Percentiles rank a stretch among this genome's conserved stretches.
phyloP scores from a whole-genome alignment of 2,113 vertebrate species.

The Blennius ocellaris region DNA sequence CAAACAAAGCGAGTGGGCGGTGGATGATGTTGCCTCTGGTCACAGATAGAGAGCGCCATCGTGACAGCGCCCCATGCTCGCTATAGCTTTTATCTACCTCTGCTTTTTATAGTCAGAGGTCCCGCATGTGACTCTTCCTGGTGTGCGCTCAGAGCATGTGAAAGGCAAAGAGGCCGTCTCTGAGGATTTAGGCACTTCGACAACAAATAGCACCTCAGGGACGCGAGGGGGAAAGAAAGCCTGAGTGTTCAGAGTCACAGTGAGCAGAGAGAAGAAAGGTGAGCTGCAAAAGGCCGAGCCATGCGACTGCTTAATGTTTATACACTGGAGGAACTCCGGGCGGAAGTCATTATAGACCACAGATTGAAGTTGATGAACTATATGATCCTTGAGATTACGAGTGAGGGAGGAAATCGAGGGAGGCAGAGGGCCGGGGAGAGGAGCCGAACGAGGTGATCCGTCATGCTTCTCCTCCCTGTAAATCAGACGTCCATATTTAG shows the following conservation, averaged over 20 bases:
- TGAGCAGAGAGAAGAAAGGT: slow-evolving; percentile 21
- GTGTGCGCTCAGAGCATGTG: slow-evolving; percentile 76
- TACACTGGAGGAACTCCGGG: slow-evolving; percentile 43
- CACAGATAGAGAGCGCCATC: slow-evolving; percentile 79
- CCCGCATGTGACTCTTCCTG: slow-evolving; percentile 80
- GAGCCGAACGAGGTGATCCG: slow-evolving; percentile 63
- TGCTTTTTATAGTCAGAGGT: slow-evolving; percentile 70
- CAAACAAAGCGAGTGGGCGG: slow-evolving; percentile 61
- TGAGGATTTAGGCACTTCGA: slow-evolving; percentile 52
- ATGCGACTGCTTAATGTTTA: slow-evolving; percentile 51
- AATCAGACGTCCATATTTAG: slow-evolving; percentile 86
- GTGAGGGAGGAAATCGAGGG: slow-evolving; percentile 10
- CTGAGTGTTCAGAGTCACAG: slow-evolving; percentile 44
- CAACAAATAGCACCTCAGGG: slow-evolving; percentile 48
- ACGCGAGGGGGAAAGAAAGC: slow-evolving; percentile 28
- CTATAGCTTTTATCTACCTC: slow-evolving; percentile 78
- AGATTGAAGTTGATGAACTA: slow-evolving; percentile 59
- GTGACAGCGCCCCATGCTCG: slow-evolving; percentile 76
- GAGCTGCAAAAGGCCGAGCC: slow-evolving; percentile 25
- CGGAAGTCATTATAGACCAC: slow-evolving; percentile 71
- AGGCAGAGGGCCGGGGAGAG: slow-evolving; percentile 38
- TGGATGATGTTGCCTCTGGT: slow-evolving; percentile 64
- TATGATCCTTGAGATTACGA: slow-evolving; percentile 42
- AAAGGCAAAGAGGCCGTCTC: slow-evolving; percentile 65
- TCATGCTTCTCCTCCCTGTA: slow-evolving; percentile 70